A percentile compares a stretch with the other conserved stretches of the same genome.
These are phyloP conservation scores for Pogonocichla stellata DNA, from an alignment of 2,113 vertebrate genomes.

Conservation along the genomic window DNA sequence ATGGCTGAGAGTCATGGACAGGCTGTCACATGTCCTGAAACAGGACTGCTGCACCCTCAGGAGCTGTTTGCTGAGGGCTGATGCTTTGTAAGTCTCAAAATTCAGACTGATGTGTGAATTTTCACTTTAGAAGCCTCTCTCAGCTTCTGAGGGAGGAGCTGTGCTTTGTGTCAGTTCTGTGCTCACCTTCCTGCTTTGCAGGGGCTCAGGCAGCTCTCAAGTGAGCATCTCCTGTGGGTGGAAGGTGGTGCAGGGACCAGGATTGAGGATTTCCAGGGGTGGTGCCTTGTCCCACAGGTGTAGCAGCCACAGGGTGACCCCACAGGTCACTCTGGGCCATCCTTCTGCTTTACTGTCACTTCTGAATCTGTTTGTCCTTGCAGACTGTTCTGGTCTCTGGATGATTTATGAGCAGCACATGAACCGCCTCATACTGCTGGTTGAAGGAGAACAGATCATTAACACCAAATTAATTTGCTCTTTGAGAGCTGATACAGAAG, in stretches of 20 bases:
- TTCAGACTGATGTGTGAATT: not conserved
- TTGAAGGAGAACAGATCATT: not conserved
- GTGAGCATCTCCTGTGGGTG: not conserved
- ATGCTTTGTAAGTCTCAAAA: not conserved
- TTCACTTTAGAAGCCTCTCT: not conserved
- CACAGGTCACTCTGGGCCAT: not conserved
- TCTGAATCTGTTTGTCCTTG: not conserved
- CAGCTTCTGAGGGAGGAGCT: not conserved
- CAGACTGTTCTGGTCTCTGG: not conserved
- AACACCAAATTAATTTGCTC: not conserved
- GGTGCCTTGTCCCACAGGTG: not conserved
- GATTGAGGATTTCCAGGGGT: not conserved
- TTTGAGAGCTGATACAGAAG: not conserved
- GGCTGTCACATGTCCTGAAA: fast-evolving
- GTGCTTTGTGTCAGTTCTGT: not conserved
- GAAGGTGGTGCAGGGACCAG: not conserved
- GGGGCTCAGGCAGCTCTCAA: not conserved
- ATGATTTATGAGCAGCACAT: not conserved
- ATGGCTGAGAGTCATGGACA: not conserved
- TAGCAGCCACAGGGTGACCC: not conserved
- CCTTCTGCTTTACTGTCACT: not conserved
- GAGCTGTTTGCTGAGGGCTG: not conserved
- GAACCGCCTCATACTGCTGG: not conserved
- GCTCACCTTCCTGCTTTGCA: not conserved
- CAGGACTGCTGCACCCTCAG: not conserved